These are phyloP conservation scores for Drosophila yooni DNA, from an alignment of 2,888 invertebrate genomes.

Conservation along the genomic window DNA sequence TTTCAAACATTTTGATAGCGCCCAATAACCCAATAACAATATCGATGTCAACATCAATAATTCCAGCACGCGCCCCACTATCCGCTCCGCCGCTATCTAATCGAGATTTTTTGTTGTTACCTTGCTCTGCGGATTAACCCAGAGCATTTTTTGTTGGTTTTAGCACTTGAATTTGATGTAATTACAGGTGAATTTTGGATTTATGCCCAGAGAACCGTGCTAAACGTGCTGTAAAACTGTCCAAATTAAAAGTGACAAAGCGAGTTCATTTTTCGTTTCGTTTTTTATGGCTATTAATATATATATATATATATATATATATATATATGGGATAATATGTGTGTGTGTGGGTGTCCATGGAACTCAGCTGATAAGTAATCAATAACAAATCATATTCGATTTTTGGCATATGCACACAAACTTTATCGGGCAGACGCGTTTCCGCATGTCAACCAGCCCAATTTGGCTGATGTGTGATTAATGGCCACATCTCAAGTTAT, in stretches of 20 bases:
- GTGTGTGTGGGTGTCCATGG: slow-evolving; percentile 9
- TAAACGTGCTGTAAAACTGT: slow-evolving; percentile 24
- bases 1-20: slow-evolving; percentile 40
- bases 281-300: slow-evolving; percentile 15
- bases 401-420: background rate
- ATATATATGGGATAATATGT: background rate
- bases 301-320: slow-evolving; percentile 14
- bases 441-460: slow-evolving; percentile 14
- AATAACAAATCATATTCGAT: slow-evolving; percentile 5
- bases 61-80: slow-evolving; percentile 44
- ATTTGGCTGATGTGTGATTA: slow-evolving; percentile 21
- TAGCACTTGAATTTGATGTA: slow-evolving; percentile 36
- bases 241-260: slow-evolving; percentile 24
- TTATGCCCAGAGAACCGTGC: slow-evolving; percentile 6
- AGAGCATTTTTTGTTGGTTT: slow-evolving; percentile 22
- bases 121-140: slow-evolving; percentile 31
- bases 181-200: slow-evolving; percentile 49
- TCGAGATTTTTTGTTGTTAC: slow-evolving; percentile 6
- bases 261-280: background rate
- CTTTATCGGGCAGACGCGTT: slow-evolving; percentile 1
- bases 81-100: slow-evolving; percentile 30
- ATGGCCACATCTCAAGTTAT: slow-evolving; percentile 22
- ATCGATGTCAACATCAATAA: slow-evolving; percentile 29
- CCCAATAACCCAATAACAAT: slow-evolving; percentile 30
- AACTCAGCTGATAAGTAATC: slow-evolving; percentile 25